These are phyloP conservation scores for Leucophenga varia DNA, from an alignment of 1,140 invertebrate genomes.

Conservation along the genomic window DNA sequence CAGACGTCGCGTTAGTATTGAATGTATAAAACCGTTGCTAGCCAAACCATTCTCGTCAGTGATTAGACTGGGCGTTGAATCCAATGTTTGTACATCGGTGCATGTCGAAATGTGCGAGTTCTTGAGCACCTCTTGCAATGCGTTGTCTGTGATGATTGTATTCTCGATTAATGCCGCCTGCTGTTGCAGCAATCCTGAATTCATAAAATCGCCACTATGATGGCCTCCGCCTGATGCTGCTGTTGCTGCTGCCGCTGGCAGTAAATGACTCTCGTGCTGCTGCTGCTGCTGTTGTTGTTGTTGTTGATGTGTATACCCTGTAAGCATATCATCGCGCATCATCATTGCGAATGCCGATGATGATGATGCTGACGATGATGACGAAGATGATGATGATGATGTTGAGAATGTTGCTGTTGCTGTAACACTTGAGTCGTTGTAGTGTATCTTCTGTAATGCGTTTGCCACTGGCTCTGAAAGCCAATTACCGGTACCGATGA, in stretches of 20 bases:
- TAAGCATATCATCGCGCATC: slow-evolving; percentile 3
- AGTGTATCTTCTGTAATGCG: slow-evolving; percentile 51
- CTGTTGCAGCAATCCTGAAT: slow-evolving; percentile 19
- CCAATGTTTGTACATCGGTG: slow-evolving; percentile 74
- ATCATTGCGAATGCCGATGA: background rate
- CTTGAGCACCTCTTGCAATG: slow-evolving; percentile 66
- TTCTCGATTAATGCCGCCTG: slow-evolving; percentile 37
- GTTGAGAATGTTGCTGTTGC: background rate
- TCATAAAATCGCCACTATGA: background rate
- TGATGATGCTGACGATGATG: slow-evolving; percentile 5
- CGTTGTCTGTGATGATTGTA: slow-evolving; percentile 54
- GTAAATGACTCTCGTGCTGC: slow-evolving; percentile 16
- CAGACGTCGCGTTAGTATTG: slow-evolving; percentile 73
- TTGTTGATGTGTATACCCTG: slow-evolving; percentile 3
- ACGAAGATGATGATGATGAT: background rate
- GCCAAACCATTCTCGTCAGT: slow-evolving; percentile 66
- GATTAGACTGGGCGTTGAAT: slow-evolving; percentile 67
- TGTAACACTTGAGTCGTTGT: slow-evolving; percentile 54
- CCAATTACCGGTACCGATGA: slow-evolving; percentile 77
- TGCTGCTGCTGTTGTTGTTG: slow-evolving; percentile 10
- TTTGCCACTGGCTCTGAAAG: slow-evolving; percentile 57
- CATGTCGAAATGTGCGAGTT: slow-evolving; percentile 75
- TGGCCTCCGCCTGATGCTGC: slow-evolving; percentile 4
- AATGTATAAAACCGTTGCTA: slow-evolving; percentile 65
- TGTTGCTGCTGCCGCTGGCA: slow-evolving; percentile 10